These are phyloP conservation scores for Polyploca ridens DNA, from an alignment of 2,888 invertebrate genomes.

Conservation along the genomic window DNA sequence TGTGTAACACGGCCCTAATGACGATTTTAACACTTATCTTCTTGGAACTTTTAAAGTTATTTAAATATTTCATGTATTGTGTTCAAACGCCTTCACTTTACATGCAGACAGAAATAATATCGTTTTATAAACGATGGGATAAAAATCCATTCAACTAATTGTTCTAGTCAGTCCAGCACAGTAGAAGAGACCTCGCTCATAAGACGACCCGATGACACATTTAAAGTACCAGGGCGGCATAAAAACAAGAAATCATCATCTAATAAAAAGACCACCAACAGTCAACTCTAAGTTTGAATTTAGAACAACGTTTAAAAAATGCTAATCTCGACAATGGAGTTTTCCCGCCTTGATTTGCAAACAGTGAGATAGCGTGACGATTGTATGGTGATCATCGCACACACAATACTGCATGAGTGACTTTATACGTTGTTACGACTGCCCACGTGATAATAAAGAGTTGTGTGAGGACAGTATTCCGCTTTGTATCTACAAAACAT, in stretches of 20 bases:
- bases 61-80: constrained; percentile 3
- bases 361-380: constrained; percentile 71
- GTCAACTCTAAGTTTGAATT: constrained; percentile 56
- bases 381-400: constrained; percentile 73
- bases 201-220: constrained; percentile 18
- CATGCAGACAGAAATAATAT: not conserved
- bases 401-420: not conserved
- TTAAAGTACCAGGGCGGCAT: constrained; percentile 40
- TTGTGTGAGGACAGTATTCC: not conserved
- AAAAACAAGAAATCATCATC: constrained; percentile 33
- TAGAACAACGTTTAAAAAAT: constrained; percentile 64
- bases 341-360: constrained; percentile 74
- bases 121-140: not conserved
- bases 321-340: constrained; percentile 67
- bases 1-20: constrained; percentile 31
- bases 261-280: constrained; percentile 60
- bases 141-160: not conserved
- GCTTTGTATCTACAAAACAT: not conserved
- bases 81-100: not conserved
- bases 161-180: not conserved
- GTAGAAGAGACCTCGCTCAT: not conserved
- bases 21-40: constrained; percentile 33
- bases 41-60: constrained; percentile 19
- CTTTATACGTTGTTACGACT: constrained; percentile 2
- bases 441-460: constrained; percentile 16